Base-by-base conservation (phyloP, 35 echinoderm and acorn worm species). In the Amphiura filiformis region DNA sequence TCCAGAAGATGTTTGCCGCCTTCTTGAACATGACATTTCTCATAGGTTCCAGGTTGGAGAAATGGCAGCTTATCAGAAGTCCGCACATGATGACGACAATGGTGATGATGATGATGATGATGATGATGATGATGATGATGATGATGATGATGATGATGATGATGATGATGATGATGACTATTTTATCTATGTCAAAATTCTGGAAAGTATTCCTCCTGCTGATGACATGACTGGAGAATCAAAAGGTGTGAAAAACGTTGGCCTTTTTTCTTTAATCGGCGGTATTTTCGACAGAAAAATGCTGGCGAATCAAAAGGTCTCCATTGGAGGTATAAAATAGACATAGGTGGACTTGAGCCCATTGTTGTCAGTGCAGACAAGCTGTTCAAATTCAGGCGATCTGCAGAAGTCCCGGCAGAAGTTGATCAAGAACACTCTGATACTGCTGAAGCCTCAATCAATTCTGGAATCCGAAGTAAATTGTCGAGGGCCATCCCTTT, bases 41-140 rank as follows among this genome's bases (percentile, higher is more conserved):
- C 76, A 90, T 41, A n/a, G 20, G n/a, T 90, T 90, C 81, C 31
- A 31, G 14, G 0, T 15, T 11, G 65, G 57, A 26, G 88, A 90
- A 32, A 84, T 84, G 42, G 88, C 82, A 7, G 81, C 35, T 0
- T 90, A 90, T 37, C 39, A 56, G 28, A 5, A 3, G 17, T 17
- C 41, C 17, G 41, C 41, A 47, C 5, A 17, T 9, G 4, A 9
- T 4, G 17, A 47, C 41, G 17, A 17, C 41, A 17, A 4, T 47
- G 17, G 41, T 9, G 17, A 47, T 47, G 41, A 47, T 30, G 44
- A 33, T 49, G 37, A 44, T 22, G 2, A 61, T 36, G 57, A 41
- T 40, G 36, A 22, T 81, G 79, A 38, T 81, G 79, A 39, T 39
- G 79, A 41, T 80, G 78, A 38, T 32, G 78, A 80, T 32, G 13